Evolutionary conservation across 2,888 invertebrate species (phyloP).

Genomic region (Cetonia aurata): DNA sequence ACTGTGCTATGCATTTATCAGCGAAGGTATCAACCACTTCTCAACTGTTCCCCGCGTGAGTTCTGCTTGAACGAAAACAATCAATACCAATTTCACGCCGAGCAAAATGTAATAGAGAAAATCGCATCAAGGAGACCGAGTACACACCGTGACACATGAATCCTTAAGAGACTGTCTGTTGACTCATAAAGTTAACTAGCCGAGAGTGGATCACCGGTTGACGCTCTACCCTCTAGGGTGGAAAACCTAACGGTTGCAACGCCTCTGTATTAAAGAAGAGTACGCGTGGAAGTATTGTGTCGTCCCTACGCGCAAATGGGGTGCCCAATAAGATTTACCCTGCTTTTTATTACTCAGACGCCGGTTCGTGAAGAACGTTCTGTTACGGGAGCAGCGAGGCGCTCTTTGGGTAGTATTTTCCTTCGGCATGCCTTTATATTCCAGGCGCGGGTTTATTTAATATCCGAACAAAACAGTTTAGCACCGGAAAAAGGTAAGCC

Average conservation of each 20-base stretch:
- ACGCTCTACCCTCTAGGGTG: constrained; percentile 38
- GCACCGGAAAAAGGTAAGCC: too few relatives aligned
- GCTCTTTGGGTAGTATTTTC: constrained; percentile 23
- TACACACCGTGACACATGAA: constrained; percentile 50
- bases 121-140: constrained; percentile 11
- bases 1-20: too few relatives aligned
- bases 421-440: constrained; percentile 24
- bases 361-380: not conserved
- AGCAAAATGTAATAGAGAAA: constrained; percentile 1
- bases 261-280: constrained; percentile 10
- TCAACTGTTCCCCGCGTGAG: too few relatives aligned
- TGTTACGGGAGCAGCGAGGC: not conserved
- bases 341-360: constrained; percentile 40
- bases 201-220: constrained; percentile 48
- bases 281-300: constrained; percentile 23
- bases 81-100: constrained; percentile 8
- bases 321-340: constrained; percentile 38
- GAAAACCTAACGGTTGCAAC: constrained; percentile 17
- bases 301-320: constrained; percentile 36
- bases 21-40: too few relatives aligned
- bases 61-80: constrained; percentile 1
- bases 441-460: constrained; percentile 9
- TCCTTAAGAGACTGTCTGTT: constrained; percentile 55
- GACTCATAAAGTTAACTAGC: constrained; percentile 57
- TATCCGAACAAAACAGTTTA: constrained; percentile 2